A percentile compares a stretch with the other conserved stretches of the same genome.
Evolutionary conservation across 1,140 invertebrate genomes (phyloP).

Genomic region (Tigriopus japonicus): DNA sequence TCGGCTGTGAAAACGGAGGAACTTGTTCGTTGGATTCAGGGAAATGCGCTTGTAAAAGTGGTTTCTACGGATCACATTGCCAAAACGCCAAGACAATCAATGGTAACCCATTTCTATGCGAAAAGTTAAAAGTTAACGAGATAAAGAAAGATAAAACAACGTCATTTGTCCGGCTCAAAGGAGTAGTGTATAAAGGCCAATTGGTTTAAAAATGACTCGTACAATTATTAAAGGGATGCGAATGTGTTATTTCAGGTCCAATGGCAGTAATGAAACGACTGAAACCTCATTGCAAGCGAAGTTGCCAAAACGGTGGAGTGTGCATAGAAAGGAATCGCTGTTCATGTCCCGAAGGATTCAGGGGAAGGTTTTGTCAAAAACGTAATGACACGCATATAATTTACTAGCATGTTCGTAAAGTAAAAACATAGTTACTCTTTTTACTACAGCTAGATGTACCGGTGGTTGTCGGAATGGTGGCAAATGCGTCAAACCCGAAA

Average conservation of each 20-base stretch:
- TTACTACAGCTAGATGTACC: conserved; percentile 12
- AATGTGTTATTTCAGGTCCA: not conserved
- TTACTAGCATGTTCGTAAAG: not conserved
- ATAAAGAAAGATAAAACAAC: not conserved
- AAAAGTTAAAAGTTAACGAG: not conserved
- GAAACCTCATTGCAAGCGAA: not conserved
- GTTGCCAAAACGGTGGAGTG: conserved; percentile 14
- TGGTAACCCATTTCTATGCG: no score
- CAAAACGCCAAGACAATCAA: conserved; percentile 1
- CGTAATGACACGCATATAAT: not conserved
- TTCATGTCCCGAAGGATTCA: conserved; percentile 6
- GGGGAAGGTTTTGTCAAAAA: conserved; percentile 15
- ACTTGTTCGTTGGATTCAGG: conserved; percentile 5
- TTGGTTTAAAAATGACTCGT: not conserved
- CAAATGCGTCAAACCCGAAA: conserved; percentile 14
- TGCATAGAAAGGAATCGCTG: conserved; percentile 11
- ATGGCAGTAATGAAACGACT: not conserved
- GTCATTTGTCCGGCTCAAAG: not conserved
- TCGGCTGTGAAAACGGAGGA: conserved; percentile 15
- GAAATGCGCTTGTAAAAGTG: conserved; percentile 13
- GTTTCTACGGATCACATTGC: conserved; percentile 14
- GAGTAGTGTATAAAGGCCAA: not conserved
- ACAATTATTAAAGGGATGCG: not conserved
- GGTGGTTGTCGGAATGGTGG: conserved; percentile 16
- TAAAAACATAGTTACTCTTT: no score